These are phyloP conservation scores for Drosophila tripunctata DNA, from an alignment of 2,888 invertebrate genomes.

Conservation along the genomic window DNA sequence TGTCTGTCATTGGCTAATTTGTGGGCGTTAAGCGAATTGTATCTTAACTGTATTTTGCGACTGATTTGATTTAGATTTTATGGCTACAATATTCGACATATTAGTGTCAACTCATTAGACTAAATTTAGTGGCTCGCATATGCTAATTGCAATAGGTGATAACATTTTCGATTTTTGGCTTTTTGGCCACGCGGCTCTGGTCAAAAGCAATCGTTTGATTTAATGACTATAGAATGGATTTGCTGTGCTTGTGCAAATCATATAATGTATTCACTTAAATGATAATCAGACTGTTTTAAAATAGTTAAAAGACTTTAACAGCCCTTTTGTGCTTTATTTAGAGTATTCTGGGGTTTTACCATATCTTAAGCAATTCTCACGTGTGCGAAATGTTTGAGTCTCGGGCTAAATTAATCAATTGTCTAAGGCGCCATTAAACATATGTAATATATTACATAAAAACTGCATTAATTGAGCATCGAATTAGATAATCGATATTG, in stretches of 20 bases:
- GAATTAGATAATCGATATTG: constrained; percentile 66
- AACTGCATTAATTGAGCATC: constrained; percentile 17
- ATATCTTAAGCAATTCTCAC: not conserved
- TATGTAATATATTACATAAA: constrained; percentile 20
- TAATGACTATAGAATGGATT: constrained; percentile 14
- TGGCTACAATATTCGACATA: constrained; percentile 55
- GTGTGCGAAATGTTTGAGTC: not conserved
- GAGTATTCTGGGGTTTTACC: not conserved
- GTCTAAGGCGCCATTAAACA: not conserved
- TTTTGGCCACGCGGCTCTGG: constrained; percentile 31
- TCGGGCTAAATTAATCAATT: not conserved
- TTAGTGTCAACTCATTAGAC: constrained; percentile 68
- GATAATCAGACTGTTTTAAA: not conserved
- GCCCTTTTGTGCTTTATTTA: not conserved
- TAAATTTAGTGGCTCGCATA: constrained; percentile 63
- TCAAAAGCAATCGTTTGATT: constrained; percentile 50
- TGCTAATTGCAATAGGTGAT: constrained; percentile 59
- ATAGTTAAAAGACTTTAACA: not conserved
- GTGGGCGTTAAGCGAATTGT: constrained; percentile 59
- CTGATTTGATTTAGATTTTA: constrained; percentile 46
- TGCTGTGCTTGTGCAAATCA: constrained; percentile 21
- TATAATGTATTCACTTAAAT: constrained; percentile 24
- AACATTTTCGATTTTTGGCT: constrained; percentile 28
- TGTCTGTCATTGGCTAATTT: constrained; percentile 34
- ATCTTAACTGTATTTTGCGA: constrained; percentile 24